Evolutionary conservation across 2,888 invertebrate species (phyloP), one percentile per base, ranked within the genome.

Genomic region (Callimorpha dominula): DNA sequence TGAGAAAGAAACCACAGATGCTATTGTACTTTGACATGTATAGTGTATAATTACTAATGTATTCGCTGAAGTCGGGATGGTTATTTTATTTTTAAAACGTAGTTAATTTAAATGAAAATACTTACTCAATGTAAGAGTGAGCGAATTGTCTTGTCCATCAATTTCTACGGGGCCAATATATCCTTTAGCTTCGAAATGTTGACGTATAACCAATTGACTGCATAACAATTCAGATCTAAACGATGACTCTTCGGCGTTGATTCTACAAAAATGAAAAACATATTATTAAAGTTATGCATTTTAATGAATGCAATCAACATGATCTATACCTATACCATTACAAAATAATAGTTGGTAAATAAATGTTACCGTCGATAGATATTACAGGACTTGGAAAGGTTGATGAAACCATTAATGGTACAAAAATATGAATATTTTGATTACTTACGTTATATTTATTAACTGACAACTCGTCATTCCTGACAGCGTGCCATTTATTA

Each of bases 151-250:
- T 6, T 31, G 3, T 42, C 54, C 67, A 1, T n/a, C 40, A 54
- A 54, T 14, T 52, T 67, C 67, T 52, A 40, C 17, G 17, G 17
- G 5, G 12, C n/a, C 54, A 4, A 67, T 42, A 54, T n/a, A 12
- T n/a, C 67, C 67, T 52, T 67, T 52, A 17, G 8, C 17, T 14
- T 54, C 17, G 40, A n/a, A 67, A 42, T 67, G 5, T 54, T 67
- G 54, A n/a, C 42, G 12, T 40, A 67, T n/a, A n/a, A 42, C 9
- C 11, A 66, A 52, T 12, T 52, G 66, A 1, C 7, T 17, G 40
- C 66, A 66, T 42, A n/a, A n/a, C 15, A 52, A 7, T 40, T 12
- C 50, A 52, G 11, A 40, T n/a, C 40, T 17, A 11, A 17, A 66
- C 4, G 50, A 5, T 12, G 40, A 67, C 40, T 52, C 42, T 54